Percentiles rank a stretch among this genome's conserved stretches.
Evolutionary conservation across 2,888 invertebrate genomes (phyloP).

Genomic region (Drosophila villosipedis): DNA sequence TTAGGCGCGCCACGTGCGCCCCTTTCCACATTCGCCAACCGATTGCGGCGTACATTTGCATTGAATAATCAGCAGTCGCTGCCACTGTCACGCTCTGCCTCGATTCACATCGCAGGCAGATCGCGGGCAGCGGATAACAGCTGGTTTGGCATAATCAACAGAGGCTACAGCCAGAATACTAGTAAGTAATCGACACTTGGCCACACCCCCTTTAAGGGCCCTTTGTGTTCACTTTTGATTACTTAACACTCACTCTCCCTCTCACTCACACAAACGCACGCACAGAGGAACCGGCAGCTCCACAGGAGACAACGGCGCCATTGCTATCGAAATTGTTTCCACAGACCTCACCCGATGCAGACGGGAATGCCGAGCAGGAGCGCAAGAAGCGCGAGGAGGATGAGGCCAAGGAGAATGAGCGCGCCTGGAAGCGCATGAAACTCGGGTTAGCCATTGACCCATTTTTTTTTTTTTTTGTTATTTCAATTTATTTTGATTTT

Average conservation of each 20-base stretch:
- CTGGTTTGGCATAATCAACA: constrained; percentile 19
- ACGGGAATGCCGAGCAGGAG: constrained; percentile 86
- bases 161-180: constrained; percentile 44
- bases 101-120: constrained; percentile 12
- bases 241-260: constrained; percentile 27
- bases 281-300: constrained; percentile 28
- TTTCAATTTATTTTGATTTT: not conserved
- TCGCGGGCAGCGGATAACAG: not conserved
- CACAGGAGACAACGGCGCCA: constrained; percentile 56
- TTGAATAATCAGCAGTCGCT: constrained; percentile 51
- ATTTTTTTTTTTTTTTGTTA: not conserved
- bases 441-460: constrained; percentile 86
- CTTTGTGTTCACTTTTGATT: constrained; percentile 5
- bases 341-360: constrained; percentile 86
- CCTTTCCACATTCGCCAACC: constrained; percentile 32
- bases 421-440: constrained; percentile 91
- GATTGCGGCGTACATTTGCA: constrained; percentile 44
- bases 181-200: not conserved
- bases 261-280: not conserved
- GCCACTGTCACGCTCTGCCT: constrained; percentile 15
- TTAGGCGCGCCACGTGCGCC: constrained; percentile 45
- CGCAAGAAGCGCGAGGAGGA: constrained; percentile 87
- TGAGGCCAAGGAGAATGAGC: constrained; percentile 88
- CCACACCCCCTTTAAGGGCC: not conserved
- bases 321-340: constrained; percentile 87